Conservation (phyloP, 2,888 invertebrate genomes). For the Trachelus iudaicus region DNA sequence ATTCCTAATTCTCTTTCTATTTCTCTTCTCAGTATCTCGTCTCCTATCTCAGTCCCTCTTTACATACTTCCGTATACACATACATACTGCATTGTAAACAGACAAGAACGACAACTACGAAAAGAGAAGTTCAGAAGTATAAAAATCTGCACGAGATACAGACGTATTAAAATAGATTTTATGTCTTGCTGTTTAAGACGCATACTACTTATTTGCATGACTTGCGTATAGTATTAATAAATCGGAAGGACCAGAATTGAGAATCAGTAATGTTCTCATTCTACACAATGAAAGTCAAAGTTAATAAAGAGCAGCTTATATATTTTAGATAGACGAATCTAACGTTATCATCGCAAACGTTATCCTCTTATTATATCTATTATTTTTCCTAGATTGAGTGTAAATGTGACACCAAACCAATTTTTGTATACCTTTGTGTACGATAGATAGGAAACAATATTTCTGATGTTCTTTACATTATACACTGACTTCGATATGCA, state of each 20-base stretch:
- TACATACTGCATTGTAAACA: background rate
- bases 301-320: background rate
- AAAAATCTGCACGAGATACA: background rate
- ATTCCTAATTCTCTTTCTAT: background rate
- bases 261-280: background rate
- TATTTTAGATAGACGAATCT: background rate
- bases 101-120: background rate
- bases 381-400: constrained; percentile 20
- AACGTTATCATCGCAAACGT: background rate
- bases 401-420: constrained; percentile 23
- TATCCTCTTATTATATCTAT: constrained; percentile 16
- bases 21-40: background rate
- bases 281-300: background rate
- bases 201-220: background rate
- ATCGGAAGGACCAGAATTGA: background rate
- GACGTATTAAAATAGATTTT: background rate
- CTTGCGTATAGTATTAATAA: background rate
- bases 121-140: background rate
- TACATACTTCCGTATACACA: background rate
- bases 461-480: constrained; percentile 25
- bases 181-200: background rate
- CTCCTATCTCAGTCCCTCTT: background rate
- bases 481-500: background rate
- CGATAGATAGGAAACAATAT: constrained; percentile 24
- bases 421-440: background rate